phyloP scores from a whole-genome alignment of 2,888 invertebrate genomes.

The Nemoura dubitans region DNA sequence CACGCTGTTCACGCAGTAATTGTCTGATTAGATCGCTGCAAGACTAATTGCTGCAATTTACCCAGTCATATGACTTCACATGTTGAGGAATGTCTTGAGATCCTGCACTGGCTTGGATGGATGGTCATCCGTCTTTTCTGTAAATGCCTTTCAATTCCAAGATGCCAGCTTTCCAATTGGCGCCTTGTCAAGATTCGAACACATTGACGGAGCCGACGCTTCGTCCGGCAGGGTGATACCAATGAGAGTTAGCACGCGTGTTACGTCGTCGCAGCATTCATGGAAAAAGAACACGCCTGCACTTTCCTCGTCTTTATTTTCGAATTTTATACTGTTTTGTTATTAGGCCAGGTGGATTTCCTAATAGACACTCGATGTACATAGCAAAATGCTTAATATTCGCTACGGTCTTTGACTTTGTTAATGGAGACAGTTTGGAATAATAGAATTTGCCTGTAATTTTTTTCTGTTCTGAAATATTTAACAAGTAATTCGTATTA shows the following conservation, averaged over 20 bases:
- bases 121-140: background rate
- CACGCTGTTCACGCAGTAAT: background rate
- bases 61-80: background rate
- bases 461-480: conserved; percentile 22
- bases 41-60: background rate
- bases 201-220: background rate
- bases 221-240: background rate
- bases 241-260: too few relatives aligned
- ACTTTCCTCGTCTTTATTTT: too few relatives aligned
- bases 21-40: background rate
- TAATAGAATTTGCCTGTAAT: conserved; percentile 13
- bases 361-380: background rate
- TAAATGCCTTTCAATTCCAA: background rate
- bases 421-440: conserved; percentile 42
- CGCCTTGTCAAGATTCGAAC: background rate
- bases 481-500: background rate
- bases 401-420: conserved; percentile 43
- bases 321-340: background rate
- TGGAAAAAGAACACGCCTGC: too few relatives aligned
- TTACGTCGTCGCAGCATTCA: too few relatives aligned
- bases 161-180: background rate
- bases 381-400: background rate
- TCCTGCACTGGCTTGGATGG: background rate
- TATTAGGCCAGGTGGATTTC: conserved; percentile 19
- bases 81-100: background rate